Base-by-base conservation (phyloP, 64 coral and sea anemone species). In the Porites lutea region DNA sequence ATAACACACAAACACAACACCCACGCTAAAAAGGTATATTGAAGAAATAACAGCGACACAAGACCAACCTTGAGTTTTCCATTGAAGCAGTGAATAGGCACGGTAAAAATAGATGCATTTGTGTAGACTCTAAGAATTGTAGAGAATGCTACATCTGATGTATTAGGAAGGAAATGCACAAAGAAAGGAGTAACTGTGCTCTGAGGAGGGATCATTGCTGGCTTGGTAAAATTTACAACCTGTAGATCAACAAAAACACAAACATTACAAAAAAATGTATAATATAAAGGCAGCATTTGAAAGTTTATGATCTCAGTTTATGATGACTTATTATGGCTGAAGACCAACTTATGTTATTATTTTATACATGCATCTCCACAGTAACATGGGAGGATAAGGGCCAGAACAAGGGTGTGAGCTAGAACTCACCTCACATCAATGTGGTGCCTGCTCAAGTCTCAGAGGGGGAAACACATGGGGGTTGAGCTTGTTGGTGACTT, bases 101-200 rank as follows among this genome's bases (percentile, higher is more conserved):
- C 82, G 61, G 97, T 99, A 79, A 99, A 99, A 52, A 99, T 99
- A 20, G 97, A 99, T 52, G 97, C 97, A 94, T 99, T 99, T 74
- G 97, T 99, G 65, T 99, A 96, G 2, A 96, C 94, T 91, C 97
- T 93, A n/a, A 99, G 72, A 88, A 96, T 92, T n/a, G 97, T 96
- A 27, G 94, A 93, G 45, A 99, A 93, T 45, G 97, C 80, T 8
- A 88, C 46, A 47, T 91, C 88, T 18, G 93, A 92, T 3, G 77
- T 85, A 86, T 98, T 98, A 49, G 96, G 93, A 20, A 93, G 71
- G 96, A 98, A 98, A 37, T 92, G 89, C n/a, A 98, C 84, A 78
- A 82, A 89, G 59, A 98, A 98, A 51, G 96, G 96, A 20, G 96
- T 79, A 4, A 81, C 64, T 78, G 93, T 98, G 52, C 82, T 94